These are phyloP conservation scores for Pammene fasciana DNA, from an alignment of 2,888 invertebrate genomes.

Conservation along the genomic window DNA sequence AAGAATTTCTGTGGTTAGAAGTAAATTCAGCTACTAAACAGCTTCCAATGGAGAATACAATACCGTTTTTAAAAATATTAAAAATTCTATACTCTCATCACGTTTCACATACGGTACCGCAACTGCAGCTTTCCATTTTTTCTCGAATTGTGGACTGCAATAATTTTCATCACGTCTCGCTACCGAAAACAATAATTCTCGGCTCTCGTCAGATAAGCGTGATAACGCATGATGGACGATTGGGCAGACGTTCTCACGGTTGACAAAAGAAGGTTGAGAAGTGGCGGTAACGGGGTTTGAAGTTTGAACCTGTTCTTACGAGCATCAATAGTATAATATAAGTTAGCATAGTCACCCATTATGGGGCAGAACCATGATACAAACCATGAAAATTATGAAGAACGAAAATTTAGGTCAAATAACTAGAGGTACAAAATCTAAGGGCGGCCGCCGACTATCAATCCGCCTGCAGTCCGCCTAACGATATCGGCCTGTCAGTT, in stretches of 20 bases:
- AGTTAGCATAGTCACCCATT: too few species aligned
- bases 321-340: too few species aligned
- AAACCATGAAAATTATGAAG: too few species aligned
- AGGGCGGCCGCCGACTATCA: too few species aligned
- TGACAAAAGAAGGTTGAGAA: slow-evolving; percentile 50
- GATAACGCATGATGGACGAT: slow-evolving; percentile 80
- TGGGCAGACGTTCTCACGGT: slow-evolving; percentile 66
- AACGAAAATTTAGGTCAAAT: too few species aligned
- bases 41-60: background rate
- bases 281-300: slow-evolving; percentile 40
- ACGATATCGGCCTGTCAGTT: too few species aligned
- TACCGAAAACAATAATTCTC: slow-evolving; percentile 62
- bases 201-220: slow-evolving; percentile 55
- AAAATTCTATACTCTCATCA: slow-evolving; percentile 7
- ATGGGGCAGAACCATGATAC: too few species aligned
- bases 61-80: background rate
- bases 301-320: too few species aligned
- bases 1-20: too few species aligned
- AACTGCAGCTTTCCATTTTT: slow-evolving; percentile 20
- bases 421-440: too few species aligned
- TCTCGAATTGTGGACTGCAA: slow-evolving; percentile 37
- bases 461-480: too few species aligned
- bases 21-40: too few species aligned
- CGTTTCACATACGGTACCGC: slow-evolving; percentile 14
- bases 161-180: slow-evolving; percentile 51